Base-by-base conservation (phyloP, 2,797 vertebrate species). In the Sebastiscus tertius region DNA sequence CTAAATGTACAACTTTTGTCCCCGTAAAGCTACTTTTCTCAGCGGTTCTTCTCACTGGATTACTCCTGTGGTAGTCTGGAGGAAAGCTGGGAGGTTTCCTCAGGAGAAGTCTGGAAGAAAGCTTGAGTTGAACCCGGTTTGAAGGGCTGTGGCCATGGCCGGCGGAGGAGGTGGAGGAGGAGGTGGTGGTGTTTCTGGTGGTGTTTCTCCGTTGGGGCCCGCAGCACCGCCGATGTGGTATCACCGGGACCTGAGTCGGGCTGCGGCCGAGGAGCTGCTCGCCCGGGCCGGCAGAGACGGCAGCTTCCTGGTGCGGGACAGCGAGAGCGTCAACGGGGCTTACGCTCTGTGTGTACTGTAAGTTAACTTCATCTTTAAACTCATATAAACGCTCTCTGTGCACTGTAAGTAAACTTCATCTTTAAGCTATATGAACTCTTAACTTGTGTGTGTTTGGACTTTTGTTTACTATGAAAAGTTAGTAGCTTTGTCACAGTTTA, bases 261-360 rank as follows among this genome's bases (percentile, higher is more conserved):
- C 97, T 0, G 97, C 97, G 5, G 97, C 98, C 82, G 97, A 99
- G 94, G 98, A 99, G 92, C 93, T 97, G 79, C 94, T 99, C 83
- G 98, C 97, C 56, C 94, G 97, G 54, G 97, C 97, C 58, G 97
- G 97, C 67, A 95, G 97, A 59, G 98, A 98, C 88, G 98, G 97
- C 79, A 98, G 97, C 95, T 99, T 98, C 96, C 96, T 99, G 95
- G 98, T 99, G 89, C 97, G 98, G 90, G 98, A 99, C 95, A 98
- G 97, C 81, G 98, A 99, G 92, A 99, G 98, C 80, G 98, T 99
- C 83, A 96, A 87, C 91, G 97, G 97, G 46, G 98, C 97, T 90
- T 98, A 97, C 91, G 98, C 98, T 34, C 91, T 98, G 59, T 99
- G 98, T 73, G 96, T 98, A 24, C 96, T 39, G 36, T 39, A 39